A percentile compares a stretch with the other conserved stretches of the same genome.
phyloP scores from a whole-genome alignment of 2,888 invertebrate genomes.

The Phyllotreta striolata region DNA sequence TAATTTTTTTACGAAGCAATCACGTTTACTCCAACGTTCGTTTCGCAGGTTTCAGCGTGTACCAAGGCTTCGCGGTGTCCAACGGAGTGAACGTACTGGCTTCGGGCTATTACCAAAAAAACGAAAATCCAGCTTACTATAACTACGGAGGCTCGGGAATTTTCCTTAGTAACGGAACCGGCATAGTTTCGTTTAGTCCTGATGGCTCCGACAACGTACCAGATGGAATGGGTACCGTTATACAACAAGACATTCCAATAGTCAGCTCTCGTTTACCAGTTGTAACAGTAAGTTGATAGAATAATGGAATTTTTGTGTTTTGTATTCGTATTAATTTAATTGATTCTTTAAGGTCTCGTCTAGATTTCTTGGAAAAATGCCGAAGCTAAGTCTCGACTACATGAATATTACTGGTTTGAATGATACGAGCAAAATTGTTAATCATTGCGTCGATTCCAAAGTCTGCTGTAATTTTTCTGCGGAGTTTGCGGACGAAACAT shows the following conservation, averaged over 20 bases:
- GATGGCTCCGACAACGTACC: background rate
- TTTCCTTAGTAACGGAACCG: conserved; percentile 31
- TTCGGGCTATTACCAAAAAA: conserved; percentile 21
- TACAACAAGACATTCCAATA: conserved; percentile 16
- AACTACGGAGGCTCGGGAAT: conserved; percentile 33
- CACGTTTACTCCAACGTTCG: background rate
- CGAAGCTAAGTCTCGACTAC: conserved; percentile 20
- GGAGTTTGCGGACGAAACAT: conserved; percentile 16
- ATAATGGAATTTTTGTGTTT: background rate
- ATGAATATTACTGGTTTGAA: conserved; percentile 11
- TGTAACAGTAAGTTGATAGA: conserved; percentile 12
- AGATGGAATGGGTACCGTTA: background rate
- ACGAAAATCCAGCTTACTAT: background rate
- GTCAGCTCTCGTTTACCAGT: background rate
- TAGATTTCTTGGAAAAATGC: background rate
- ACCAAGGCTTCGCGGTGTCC: conserved; percentile 30
- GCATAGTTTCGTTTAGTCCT: conserved; percentile 17
- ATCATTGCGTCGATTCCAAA: conserved; percentile 15
- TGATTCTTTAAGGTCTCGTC: conserved; percentile 12
- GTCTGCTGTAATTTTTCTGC: conserved; percentile 26
- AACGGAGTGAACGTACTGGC: conserved; percentile 36
- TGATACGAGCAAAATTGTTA: conserved; percentile 3
- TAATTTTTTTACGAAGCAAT: too few relatives aligned
- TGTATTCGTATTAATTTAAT: background rate
- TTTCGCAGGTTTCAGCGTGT: conserved; percentile 32